Conservation (phyloP, 2,888 invertebrate species). For the Cheilosia grossa region DNA sequence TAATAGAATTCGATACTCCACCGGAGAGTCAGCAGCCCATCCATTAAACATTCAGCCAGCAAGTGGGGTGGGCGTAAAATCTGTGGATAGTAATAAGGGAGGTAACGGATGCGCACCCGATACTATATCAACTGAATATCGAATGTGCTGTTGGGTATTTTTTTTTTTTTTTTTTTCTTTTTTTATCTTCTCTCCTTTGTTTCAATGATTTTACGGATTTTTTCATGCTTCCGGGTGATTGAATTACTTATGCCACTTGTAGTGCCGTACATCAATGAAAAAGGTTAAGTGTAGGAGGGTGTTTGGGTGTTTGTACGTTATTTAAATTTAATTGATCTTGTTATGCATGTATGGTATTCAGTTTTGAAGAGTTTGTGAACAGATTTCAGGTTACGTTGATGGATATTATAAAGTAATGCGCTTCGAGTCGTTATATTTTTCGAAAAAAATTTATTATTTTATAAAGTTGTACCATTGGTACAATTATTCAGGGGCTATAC, state of each 20-base stretch:
- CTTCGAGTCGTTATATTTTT: neutral
- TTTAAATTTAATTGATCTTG: slow-evolving; percentile 67
- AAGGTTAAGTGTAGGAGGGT: slow-evolving; percentile 45
- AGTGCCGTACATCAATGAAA: slow-evolving; percentile 28
- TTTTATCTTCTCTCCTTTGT: slow-evolving; percentile 33
- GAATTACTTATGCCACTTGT: slow-evolving; percentile 69
- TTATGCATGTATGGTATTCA: slow-evolving; percentile 41
- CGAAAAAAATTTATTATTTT: neutral
- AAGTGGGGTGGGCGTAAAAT: neutral
- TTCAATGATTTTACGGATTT: slow-evolving; percentile 54
- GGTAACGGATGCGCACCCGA: slow-evolving; percentile 13
- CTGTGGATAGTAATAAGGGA: slow-evolving; percentile 16
- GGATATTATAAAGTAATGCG: slow-evolving; percentile 32
- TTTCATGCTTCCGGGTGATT: slow-evolving; percentile 70
- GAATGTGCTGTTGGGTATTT: slow-evolving; percentile 16
- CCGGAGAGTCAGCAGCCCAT: slow-evolving; percentile 10
- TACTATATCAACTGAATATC: slow-evolving; percentile 47
- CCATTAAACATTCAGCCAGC: slow-evolving; percentile 53
- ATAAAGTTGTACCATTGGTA: neutral
- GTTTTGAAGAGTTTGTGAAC: slow-evolving; percentile 51
- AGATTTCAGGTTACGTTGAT: slow-evolving; percentile 32
- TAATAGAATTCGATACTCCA: slow-evolving; percentile 43
- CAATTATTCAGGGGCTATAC: neutral
- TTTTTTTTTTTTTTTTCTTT: neutral
- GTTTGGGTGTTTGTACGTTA: slow-evolving; percentile 13